phyloP scores from a whole-genome alignment of 2,113 vertebrate species.

The Todiramphus saurophagus region DNA sequence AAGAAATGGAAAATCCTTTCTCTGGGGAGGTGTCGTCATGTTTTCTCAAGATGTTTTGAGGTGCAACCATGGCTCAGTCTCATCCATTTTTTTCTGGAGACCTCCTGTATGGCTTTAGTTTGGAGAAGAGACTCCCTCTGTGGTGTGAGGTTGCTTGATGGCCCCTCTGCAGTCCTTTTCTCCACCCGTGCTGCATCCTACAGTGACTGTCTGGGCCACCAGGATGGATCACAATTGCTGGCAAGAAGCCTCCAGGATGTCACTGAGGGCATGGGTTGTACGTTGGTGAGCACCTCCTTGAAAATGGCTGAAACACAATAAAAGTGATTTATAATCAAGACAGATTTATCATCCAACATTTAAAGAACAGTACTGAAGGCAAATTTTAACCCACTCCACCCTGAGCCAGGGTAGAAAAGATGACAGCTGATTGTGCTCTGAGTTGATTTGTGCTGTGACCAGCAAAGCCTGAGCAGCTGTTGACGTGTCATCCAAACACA shows the following conservation, averaged over 20 bases:
- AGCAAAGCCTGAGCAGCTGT: neutral
- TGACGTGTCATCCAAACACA: neutral
- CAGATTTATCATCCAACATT: neutral
- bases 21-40: neutral
- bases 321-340: neutral
- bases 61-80: neutral
- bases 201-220: neutral
- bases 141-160: neutral
- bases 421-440: fast-evolving
- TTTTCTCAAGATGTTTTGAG: neutral
- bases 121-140: neutral
- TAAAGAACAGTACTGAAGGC: neutral
- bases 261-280: neutral
- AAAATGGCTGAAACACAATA: neutral
- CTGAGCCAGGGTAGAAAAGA: neutral
- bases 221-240: neutral
- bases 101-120: neutral
- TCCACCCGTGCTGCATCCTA: neutral
- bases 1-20: neutral
- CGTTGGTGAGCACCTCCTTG: fast-evolving
- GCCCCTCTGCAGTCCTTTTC: neutral
- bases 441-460: neutral
- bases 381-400: neutral
- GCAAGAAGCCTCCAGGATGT: neutral
- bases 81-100: neutral